These are phyloP conservation scores for Tineola bisselliella DNA, from an alignment of 2,888 invertebrate genomes.

Conservation along the genomic window DNA sequence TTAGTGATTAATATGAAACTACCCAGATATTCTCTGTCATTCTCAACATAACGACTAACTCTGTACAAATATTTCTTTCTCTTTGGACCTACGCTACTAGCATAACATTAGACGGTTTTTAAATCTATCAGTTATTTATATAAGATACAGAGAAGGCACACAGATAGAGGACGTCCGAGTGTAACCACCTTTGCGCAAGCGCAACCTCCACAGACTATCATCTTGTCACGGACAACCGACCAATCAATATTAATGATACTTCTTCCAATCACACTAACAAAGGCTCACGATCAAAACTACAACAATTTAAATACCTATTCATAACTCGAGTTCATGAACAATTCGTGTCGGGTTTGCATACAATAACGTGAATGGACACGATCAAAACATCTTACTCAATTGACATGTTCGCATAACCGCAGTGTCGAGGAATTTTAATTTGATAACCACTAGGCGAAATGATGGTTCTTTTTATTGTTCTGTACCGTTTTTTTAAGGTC, in stretches of 20 bases:
- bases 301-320: background rate
- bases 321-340: background rate
- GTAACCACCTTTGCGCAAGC: background rate
- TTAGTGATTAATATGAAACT: no score
- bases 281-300: background rate
- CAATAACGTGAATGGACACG: background rate
- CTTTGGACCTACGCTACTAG: no score
- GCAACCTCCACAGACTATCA: constrained; percentile 2
- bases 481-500: background rate
- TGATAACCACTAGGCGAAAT: background rate
- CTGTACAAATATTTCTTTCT: no score
- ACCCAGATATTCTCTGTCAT: no score
- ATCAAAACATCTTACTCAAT: constrained; percentile 8
- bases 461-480: background rate
- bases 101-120: no score
- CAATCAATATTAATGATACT: constrained; percentile 9
- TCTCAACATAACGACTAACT: no score
- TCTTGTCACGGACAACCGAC: constrained; percentile 10
- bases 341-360: constrained; percentile 7
- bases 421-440: background rate
- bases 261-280: background rate
- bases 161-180: background rate
- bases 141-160: no score
- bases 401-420: background rate
- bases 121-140: no score